phyloP scores from a whole-genome alignment of 2,797 vertebrate species.

The Lagodon rhomboides region DNA sequence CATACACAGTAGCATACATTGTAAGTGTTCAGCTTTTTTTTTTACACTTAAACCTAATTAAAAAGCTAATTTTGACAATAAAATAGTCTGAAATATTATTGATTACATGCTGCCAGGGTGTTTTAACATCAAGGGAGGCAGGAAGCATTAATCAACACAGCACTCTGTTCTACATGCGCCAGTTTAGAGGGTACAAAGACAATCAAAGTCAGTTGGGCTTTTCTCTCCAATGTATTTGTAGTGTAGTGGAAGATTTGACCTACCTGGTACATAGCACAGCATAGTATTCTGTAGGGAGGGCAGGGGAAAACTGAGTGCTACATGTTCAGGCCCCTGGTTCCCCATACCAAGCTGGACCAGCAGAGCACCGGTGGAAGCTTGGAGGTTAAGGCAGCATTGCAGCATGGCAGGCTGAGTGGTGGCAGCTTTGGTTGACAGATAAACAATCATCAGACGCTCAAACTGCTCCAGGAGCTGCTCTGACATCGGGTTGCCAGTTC shows the following conservation, averaged over 20 bases:
- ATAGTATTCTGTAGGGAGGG: constrained; percentile 85
- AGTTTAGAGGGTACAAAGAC: constrained; percentile 5
- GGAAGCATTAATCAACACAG: background rate
- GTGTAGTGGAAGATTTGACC: constrained; percentile 33
- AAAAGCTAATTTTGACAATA: background rate
- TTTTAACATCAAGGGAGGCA: background rate
- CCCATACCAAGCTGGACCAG: constrained; percentile 93
- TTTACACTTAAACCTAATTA: background rate
- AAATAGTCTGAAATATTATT: background rate
- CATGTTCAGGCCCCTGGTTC: constrained; percentile 89
- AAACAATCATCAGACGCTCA: constrained; percentile 96
- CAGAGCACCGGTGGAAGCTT: constrained; percentile 94
- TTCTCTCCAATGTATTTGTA: background rate
- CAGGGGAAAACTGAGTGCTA: constrained; percentile 91
- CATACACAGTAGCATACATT: no score
- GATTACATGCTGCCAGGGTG: constrained; percentile 2
- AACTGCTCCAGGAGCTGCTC: constrained; percentile 97
- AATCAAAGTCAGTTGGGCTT: background rate
- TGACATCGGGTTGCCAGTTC: constrained; percentile 89
- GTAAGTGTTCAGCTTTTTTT: background rate
- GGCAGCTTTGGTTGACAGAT: constrained; percentile 96
- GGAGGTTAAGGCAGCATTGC: constrained; percentile 96
- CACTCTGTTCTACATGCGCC: background rate
- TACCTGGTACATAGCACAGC: constrained; percentile 96
- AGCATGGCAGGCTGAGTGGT: constrained; percentile 95